Evolutionary conservation across 1,140 invertebrate species (phyloP).

Genomic region (Aphaenogaster floridana): DNA sequence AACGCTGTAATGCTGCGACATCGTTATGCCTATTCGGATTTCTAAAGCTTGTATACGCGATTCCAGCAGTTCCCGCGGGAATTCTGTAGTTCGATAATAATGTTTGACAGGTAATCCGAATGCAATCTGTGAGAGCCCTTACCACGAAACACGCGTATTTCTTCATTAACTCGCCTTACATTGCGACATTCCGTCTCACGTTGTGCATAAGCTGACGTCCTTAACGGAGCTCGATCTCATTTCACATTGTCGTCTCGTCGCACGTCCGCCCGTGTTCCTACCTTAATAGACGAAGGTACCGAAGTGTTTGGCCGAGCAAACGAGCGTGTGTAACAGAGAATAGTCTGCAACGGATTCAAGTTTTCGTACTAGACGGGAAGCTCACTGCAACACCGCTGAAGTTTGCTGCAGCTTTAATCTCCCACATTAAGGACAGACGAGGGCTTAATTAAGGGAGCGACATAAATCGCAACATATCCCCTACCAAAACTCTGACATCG

Average conservation of each 20-base stretch:
- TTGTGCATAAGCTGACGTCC: slow-evolving; percentile 48
- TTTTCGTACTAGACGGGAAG: slow-evolving; percentile 58
- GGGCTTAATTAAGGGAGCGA: slow-evolving; percentile 75
- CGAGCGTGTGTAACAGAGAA: slow-evolving; percentile 49
- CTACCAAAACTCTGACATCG: background rate
- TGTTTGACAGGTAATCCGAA: slow-evolving; percentile 56
- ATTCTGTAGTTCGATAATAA: slow-evolving; percentile 56
- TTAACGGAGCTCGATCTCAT: slow-evolving; percentile 44
- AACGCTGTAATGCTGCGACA: slow-evolving; percentile 9
- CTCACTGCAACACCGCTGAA: slow-evolving; percentile 64
- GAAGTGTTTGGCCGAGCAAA: slow-evolving; percentile 63
- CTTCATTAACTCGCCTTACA: slow-evolving; percentile 66
- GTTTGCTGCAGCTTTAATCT: slow-evolving; percentile 67
- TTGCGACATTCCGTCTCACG: slow-evolving; percentile 33
- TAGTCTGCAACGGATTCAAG: slow-evolving; percentile 52
- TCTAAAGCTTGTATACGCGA: slow-evolving; percentile 23
- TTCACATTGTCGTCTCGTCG: slow-evolving; percentile 50
- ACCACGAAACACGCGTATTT: slow-evolving; percentile 60
- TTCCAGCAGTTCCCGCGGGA: slow-evolving; percentile 22
- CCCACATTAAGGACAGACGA: slow-evolving; percentile 55
- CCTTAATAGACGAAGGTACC: slow-evolving; percentile 76
- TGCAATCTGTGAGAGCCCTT: slow-evolving; percentile 37
- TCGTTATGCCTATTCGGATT: slow-evolving; percentile 39
- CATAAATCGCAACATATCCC: slow-evolving; percentile 69
- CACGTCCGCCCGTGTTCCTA: slow-evolving; percentile 29